A percentile compares a stretch with the other conserved stretches of the same genome.
These are phyloP conservation scores for Eremophila alpestris DNA, from an alignment of 2,797 vertebrate species.

Conservation along the genomic window DNA sequence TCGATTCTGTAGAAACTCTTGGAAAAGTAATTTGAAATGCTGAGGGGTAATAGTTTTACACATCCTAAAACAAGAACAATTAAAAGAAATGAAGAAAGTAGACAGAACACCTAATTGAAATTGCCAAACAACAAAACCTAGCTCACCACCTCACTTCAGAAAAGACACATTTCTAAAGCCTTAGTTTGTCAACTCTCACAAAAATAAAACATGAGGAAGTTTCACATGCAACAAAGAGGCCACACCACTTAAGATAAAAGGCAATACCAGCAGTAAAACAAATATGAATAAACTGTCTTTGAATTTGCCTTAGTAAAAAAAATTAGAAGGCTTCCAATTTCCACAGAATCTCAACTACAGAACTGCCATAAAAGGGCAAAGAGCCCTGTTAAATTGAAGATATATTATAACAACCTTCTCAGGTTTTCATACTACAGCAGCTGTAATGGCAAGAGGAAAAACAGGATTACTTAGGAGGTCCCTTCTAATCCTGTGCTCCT, in stretches of 20 bases:
- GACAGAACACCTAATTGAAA: background rate
- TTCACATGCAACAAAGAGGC: background rate
- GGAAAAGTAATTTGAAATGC: background rate
- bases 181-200: background rate
- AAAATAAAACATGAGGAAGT: background rate
- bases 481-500: background rate
- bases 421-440: background rate
- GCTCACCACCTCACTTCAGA: background rate
- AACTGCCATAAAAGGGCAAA: background rate
- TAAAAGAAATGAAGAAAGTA: fast-evolving
- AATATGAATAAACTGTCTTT: background rate
- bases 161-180: background rate
- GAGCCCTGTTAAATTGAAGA: background rate
- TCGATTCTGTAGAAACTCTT: background rate
- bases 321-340: background rate
- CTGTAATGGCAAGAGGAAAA: background rate
- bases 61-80: background rate
- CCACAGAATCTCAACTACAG: background rate
- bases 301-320: background rate
- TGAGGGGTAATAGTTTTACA: background rate
- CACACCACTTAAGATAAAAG: background rate
- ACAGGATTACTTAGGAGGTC: background rate
- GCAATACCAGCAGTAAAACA: background rate
- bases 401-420: background rate
- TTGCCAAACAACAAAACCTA: background rate